Evolutionary conservation across 2,113 vertebrate species (phyloP).

Genomic region (Eretmochelys imbricata): DNA sequence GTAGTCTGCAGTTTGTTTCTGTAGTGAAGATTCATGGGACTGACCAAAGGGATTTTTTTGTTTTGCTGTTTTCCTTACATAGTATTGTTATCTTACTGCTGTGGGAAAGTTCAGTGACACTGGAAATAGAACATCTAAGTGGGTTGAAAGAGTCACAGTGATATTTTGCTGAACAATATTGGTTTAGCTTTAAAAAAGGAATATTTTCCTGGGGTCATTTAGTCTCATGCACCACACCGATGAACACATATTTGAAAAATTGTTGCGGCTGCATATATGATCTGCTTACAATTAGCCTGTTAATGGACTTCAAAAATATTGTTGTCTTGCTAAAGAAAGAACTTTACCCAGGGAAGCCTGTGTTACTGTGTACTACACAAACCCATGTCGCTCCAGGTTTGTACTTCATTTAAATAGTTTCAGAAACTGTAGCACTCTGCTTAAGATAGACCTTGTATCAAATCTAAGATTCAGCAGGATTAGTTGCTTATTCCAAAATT

Average conservation of each 20-base stretch:
- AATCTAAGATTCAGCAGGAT: slow-evolving; percentile 4
- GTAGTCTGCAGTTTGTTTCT: not conserved
- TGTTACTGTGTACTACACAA: not conserved
- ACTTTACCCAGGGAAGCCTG: not conserved
- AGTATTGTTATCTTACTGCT: not conserved
- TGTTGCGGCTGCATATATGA: not conserved
- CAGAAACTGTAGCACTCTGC: not conserved
- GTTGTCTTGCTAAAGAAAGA: not conserved
- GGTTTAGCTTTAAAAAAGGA: not conserved
- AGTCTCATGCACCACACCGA: not conserved
- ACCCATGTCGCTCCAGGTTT: not conserved
- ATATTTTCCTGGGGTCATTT: not conserved
- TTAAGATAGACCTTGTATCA: not conserved
- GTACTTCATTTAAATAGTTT: slow-evolving; percentile 2
- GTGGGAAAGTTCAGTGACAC: not conserved
- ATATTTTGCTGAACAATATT: not conserved
- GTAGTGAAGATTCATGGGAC: not conserved
- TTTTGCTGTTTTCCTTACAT: not conserved
- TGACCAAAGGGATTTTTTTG: not conserved
- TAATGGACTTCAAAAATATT: not conserved
- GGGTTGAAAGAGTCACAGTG: not conserved
- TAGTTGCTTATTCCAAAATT: slow-evolving; percentile 42
- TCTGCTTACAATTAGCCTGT: not conserved
- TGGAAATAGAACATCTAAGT: not conserved
- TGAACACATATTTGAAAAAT: not conserved